Base-by-base conservation (phyloP, 2,113 vertebrate species). In the Menura novaehollandiae region DNA sequence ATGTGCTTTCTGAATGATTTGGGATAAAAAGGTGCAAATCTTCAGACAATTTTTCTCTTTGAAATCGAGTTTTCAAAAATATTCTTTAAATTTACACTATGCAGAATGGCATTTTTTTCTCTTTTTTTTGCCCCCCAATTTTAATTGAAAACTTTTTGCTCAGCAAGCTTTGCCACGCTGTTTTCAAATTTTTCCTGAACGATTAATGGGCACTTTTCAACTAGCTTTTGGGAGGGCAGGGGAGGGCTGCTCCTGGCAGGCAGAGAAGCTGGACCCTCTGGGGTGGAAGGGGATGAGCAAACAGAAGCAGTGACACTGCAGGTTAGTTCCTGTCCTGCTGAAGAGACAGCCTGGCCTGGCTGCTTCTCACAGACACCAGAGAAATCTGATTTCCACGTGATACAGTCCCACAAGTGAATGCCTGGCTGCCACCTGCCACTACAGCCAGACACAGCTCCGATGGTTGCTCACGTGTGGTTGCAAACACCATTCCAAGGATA, bases 1-100 rank as follows among this genome's bases (percentile, higher is more conserved):
- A 95, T 68, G 86, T 94, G 96, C 94, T 90, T 89, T 94, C 59
- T 68, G 64, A 91, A 64, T 6, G 19, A 63, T 68, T 86, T 35
- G 15, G 35, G 39, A 68, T 76, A 12, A 55, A 81, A 84, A 44
- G 43, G 33, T 51, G 43, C 46, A n/a, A 33, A 59, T 23, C 77
- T 76, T 47, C 41, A 71, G 39, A 41, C 0, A 5, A 7, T 7
- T 52, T 51, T 76, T 56, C 23, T 80, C 44, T 64, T 88, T 58
- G 4, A 43, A 67, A 68, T 9, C 5, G 15, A 72, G 11, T 27
- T 73, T 80, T 47, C 10, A 19, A 44, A 74, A 93, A 33, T 13
- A 69, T 13, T 37, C 15, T 77, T 63, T 18, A 41, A 52, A 68
- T 82, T n/a, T 30, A 55, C 8, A 33, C 63, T 52, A 49, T 6